phyloP scores from a whole-genome alignment of 2,113 vertebrate species.

The Promerops cafer region DNA sequence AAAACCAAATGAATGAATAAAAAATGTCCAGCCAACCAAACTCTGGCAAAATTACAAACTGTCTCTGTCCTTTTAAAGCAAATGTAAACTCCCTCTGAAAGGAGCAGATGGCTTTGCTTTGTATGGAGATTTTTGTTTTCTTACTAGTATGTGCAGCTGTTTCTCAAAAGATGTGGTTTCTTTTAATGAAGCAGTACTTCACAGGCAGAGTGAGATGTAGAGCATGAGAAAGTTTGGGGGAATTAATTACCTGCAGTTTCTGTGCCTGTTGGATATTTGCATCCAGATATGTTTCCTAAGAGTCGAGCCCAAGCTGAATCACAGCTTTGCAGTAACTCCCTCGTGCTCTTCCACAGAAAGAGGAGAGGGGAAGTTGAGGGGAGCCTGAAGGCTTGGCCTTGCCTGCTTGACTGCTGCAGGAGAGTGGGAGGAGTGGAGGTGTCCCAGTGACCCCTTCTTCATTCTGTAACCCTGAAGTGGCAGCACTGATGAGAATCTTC shows the following conservation, averaged over 20 bases:
- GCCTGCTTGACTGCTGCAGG: not conserved
- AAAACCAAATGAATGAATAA: not conserved
- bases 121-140: not conserved
- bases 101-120: conserved; percentile 9
- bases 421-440: not conserved
- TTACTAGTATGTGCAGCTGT: not conserved
- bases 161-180: not conserved
- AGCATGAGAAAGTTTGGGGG: not conserved
- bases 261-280: not conserved
- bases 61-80: not conserved
- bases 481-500: too few species aligned
- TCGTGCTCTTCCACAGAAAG: not conserved
- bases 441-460: accelerated
- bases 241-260: not conserved
- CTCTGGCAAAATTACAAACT: not conserved
- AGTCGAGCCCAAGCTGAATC: not conserved
- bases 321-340: accelerated
- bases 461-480: accelerated
- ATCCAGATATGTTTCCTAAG: not conserved
- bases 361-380: not conserved
- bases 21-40: not conserved
- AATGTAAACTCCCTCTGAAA: not conserved
- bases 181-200: not conserved
- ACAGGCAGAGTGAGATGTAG: not conserved
- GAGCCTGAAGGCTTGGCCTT: accelerated